These are phyloP conservation scores for Neomonachus schauinslandi DNA, from an alignment of 2,113 vertebrate genomes.

Conservation along the genomic window DNA sequence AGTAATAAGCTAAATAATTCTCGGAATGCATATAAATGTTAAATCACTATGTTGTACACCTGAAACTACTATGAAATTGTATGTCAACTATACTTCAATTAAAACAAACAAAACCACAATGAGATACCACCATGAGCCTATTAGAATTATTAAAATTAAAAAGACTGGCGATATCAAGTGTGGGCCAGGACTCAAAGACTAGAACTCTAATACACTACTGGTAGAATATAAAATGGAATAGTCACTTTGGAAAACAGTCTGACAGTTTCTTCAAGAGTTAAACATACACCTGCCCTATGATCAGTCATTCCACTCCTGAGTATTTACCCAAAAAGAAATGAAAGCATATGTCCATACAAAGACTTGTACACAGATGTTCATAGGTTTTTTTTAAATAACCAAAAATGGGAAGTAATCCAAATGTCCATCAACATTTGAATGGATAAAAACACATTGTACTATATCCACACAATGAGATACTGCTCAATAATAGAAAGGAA, in stretches of 20 bases:
- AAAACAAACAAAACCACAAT: background rate
- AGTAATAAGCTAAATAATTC: background rate
- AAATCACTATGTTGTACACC: background rate
- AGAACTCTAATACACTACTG: background rate
- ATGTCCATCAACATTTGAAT: background rate
- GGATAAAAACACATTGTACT: background rate
- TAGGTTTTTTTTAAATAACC: background rate
- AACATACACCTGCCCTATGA: background rate
- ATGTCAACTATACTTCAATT: background rate
- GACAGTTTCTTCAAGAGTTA: background rate
- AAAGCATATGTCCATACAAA: conserved; percentile 12
- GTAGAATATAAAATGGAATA: background rate
- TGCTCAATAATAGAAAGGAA: background rate
- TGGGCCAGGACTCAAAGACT: background rate
- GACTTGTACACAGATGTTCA: background rate
- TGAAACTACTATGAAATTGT: background rate
- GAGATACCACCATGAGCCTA: background rate
- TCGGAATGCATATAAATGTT: background rate
- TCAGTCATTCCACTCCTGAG: background rate
- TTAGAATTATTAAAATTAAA: background rate
- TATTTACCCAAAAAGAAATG: background rate
- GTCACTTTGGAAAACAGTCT: background rate
- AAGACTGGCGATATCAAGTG: background rate
- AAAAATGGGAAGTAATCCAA: background rate
- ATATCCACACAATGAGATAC: background rate